Evolutionary conservation across 1,140 invertebrate genomes (phyloP).

Genomic region (Bombus confusus): DNA sequence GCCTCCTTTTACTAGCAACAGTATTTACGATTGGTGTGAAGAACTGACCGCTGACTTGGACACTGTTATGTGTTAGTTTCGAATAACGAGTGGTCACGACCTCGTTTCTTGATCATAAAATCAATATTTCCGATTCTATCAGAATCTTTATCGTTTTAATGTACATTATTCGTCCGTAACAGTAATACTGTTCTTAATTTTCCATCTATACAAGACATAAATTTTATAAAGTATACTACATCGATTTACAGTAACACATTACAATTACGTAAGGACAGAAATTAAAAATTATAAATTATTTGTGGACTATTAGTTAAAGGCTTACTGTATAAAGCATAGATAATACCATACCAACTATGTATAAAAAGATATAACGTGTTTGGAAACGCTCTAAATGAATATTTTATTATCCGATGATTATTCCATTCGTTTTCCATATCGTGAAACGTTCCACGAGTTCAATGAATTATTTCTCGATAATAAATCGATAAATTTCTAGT

Average conservation of each 20-base stretch:
- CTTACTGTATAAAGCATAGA: too few relatives aligned
- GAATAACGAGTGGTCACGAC: conserved; percentile 67
- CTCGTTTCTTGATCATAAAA: conserved; percentile 74
- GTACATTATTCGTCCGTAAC: neutral
- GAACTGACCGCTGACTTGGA: neutral
- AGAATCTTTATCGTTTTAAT: conserved; percentile 40
- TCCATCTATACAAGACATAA: neutral
- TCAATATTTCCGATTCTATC: conserved; percentile 71
- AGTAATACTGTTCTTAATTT: neutral
- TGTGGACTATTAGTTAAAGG: too few relatives aligned
- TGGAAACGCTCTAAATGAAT: neutral
- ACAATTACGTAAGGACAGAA: too few relatives aligned
- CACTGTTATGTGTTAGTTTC: neutral
- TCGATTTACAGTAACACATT: too few relatives aligned
- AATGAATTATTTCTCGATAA: conserved; percentile 10
- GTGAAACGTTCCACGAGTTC: neutral
- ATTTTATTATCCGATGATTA: neutral
- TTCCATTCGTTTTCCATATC: neutral
- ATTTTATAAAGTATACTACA: neutral
- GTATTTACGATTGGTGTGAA: neutral
- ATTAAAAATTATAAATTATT: too few relatives aligned
- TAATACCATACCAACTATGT: neutral
- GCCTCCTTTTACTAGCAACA: neutral
- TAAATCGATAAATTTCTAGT: neutral
- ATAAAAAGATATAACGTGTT: neutral